Conservation (phyloP, 1,140 invertebrate genomes). For the Apolygus lucorum region DNA sequence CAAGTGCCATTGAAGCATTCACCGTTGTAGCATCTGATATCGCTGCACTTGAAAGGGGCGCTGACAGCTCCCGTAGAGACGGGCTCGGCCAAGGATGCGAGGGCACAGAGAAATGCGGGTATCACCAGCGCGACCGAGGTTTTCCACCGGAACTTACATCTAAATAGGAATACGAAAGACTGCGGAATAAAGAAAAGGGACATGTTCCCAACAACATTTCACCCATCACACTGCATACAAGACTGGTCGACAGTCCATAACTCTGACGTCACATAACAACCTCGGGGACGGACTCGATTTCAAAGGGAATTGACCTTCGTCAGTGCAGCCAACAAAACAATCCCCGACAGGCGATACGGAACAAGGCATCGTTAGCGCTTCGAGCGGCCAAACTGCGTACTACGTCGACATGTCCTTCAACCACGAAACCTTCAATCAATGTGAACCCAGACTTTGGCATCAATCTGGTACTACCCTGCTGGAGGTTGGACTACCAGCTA, state of each 20-base stretch:
- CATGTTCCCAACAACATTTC: slow-evolving; percentile 14
- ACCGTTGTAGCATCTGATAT: slow-evolving; percentile 52
- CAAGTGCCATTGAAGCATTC: slow-evolving; percentile 75
- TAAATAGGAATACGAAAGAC: slow-evolving; percentile 7
- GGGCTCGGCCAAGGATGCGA: background rate
- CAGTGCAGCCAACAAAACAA: background rate
- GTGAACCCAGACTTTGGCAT: no score
- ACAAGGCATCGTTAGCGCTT: no score
- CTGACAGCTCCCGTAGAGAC: background rate
- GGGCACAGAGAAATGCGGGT: background rate
- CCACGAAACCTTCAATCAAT: no score
- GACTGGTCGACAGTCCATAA: slow-evolving; percentile 4
- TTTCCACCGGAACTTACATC: slow-evolving; percentile 11
- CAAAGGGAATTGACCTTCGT: background rate
- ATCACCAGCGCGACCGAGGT: background rate
- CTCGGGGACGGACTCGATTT: background rate
- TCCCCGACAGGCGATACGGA: no score
- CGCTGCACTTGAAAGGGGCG: slow-evolving; percentile 33
- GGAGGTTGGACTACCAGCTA: no score
- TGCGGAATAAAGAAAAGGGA: slow-evolving; percentile 1
- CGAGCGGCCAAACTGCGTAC: no score
- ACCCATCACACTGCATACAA: slow-evolving; percentile 13
- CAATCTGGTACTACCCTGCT: no score
- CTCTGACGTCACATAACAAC: slow-evolving; percentile 14
- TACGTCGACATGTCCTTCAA: no score